Conservation (phyloP, 2,888 invertebrate species). For the Notodonta dromedarius region DNA sequence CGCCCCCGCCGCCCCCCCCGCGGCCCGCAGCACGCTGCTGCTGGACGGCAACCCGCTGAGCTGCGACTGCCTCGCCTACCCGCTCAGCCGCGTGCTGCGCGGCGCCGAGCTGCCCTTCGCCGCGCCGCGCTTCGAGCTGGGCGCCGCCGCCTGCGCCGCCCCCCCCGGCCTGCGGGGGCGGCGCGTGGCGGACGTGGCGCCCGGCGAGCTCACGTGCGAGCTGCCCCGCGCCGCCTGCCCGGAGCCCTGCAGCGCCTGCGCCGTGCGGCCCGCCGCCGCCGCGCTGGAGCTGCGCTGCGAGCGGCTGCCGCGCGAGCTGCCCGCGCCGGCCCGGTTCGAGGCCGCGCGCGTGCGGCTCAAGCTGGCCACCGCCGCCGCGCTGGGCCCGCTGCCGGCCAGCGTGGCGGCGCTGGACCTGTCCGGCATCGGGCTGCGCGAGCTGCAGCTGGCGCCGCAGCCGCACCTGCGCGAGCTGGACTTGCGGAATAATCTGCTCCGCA, state of each 20-base stretch:
- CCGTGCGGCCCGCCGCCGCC: conserved; percentile 5
- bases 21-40: conserved; percentile 21
- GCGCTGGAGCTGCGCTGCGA: background rate
- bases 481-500: conserved; percentile 21
- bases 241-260: conserved; percentile 1
- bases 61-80: conserved; percentile 51
- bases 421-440: conserved; percentile 2
- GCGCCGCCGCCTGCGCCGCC: conserved; percentile 13
- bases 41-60: conserved; percentile 48
- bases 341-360: background rate
- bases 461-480: conserved; percentile 25
- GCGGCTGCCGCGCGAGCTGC: background rate
- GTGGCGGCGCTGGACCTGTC: conserved; percentile 19
- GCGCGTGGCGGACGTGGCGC: conserved; percentile 8
- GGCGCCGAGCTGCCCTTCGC: accelerated
- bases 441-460: background rate
- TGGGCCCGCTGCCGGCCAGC: background rate
- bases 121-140: conserved; percentile 13
- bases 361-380: background rate
- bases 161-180: conserved; percentile 12
- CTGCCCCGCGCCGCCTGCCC: background rate
- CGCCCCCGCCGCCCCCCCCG: too few species aligned
- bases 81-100: conserved; percentile 17
- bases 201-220: conserved; percentile 11
- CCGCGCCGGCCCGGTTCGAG: background rate